Evolutionary conservation across 2,113 vertebrate species (phyloP).

Genomic region (Cercocebus atys): DNA sequence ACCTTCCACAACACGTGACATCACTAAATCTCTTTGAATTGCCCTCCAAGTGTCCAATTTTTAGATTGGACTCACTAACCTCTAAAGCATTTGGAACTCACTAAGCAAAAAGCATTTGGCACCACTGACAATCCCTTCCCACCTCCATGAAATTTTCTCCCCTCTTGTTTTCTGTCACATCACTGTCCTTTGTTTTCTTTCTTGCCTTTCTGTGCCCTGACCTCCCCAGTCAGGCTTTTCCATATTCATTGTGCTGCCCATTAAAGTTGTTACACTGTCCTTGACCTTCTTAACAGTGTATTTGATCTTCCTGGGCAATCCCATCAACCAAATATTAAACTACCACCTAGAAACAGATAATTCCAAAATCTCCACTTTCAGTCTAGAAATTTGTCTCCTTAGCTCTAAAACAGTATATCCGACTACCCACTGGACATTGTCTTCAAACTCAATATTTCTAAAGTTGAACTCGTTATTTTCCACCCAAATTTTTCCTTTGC

Average conservation of each 20-base stretch:
- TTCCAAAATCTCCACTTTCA: neutral
- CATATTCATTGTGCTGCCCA: neutral
- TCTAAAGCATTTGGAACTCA: neutral
- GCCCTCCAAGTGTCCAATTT: neutral
- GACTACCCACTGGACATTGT: neutral
- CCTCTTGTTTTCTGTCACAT: neutral
- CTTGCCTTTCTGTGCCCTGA: neutral
- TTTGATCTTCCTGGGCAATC: neutral
- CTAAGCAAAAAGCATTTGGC: neutral
- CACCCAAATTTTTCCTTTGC: neutral
- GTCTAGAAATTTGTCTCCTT: neutral
- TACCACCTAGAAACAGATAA: neutral
- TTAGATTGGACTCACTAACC: neutral
- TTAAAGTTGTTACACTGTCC: neutral
- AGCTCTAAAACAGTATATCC: neutral
- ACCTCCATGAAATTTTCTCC: neutral
- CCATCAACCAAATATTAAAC: neutral
- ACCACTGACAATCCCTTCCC: neutral
- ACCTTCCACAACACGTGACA: too few species aligned
- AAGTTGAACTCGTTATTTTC: neutral
- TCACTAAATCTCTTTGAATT: neutral
- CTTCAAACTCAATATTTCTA: neutral
- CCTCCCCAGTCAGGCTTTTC: neutral
- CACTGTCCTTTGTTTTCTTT: neutral
- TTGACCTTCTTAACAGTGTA: neutral